These are phyloP conservation scores for Austrolebias charrua DNA, from an alignment of 2,797 vertebrate genomes.

Conservation along the genomic window DNA sequence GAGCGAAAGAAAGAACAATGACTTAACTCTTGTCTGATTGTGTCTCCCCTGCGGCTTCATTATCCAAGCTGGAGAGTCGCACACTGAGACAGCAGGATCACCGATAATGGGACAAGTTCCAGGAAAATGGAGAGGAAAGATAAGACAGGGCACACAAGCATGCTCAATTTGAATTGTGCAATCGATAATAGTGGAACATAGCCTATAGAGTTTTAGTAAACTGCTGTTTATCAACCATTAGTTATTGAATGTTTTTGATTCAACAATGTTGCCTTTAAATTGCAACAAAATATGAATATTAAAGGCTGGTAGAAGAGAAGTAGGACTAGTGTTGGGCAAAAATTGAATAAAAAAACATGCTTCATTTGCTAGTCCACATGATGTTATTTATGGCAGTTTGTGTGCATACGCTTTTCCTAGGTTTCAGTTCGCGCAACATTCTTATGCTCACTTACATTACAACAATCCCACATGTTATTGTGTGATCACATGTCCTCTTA, in stretches of 20 bases:
- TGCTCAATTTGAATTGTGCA: constrained; percentile 23
- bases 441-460: too few relatives aligned
- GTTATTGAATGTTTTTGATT: not conserved
- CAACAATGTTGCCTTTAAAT: not conserved
- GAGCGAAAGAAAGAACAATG: constrained; percentile 30
- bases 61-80: constrained; percentile 64
- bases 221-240: not conserved
- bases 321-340: not conserved
- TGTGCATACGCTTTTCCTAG: too few relatives aligned
- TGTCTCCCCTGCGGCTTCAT: constrained; percentile 70
- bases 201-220: constrained; percentile 1
- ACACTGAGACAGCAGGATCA: constrained; percentile 62
- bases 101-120: constrained; percentile 69
- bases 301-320: not conserved
- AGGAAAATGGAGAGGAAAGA: constrained; percentile 52
- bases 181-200: constrained; percentile 12
- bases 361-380: too few relatives aligned
- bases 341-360: too few relatives aligned
- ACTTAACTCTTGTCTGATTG: constrained; percentile 65
- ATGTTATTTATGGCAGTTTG: too few relatives aligned
- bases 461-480: too few relatives aligned
- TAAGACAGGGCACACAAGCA: constrained; percentile 19
- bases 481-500: too few relatives aligned
- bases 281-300: not conserved
- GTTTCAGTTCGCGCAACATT: too few relatives aligned